Base-by-base conservation (phyloP, 2,888 invertebrate species). In the Podotricha telesiphe region DNA sequence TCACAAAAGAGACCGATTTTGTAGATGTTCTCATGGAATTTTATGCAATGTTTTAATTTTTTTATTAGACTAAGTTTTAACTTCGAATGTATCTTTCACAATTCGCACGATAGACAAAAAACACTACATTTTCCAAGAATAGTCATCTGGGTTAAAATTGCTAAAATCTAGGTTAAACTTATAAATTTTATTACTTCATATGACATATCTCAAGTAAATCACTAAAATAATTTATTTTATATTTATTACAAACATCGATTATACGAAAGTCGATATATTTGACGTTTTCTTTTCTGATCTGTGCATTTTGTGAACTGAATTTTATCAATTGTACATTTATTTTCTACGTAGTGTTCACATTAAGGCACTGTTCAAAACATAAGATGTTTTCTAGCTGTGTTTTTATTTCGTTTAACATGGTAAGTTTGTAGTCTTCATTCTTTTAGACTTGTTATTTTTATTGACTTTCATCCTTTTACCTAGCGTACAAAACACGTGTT, bases 381-480 rank as follows among this genome's bases (percentile, higher is more conserved):
- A 72, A 68, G 63, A 72, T 72, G 72, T 40, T 66, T 66, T 66
- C 59, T 51, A 42, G 48, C 37, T 55, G 45, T 68, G 70, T 50
- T 66, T 66, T 51, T 45, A 59, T 68, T 68, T 64, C 55, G 61
- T 68, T 61, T 50, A 68, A 70, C 64, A 72, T 63, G 68, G 72
- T 72, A 68, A 70, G 72, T 70, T 34, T 34, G 2, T 17, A 2
- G 59, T n/a, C 22, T 17, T 45, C 37, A 53, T 40, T 48, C 2
- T 20, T 67, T 65, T 40, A 40, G 13, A 15, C n/a, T 58, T 20
- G n/a, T 19, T 50, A 42, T 34, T 53, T 28, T 5, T 22, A 19
- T n/a, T 61, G 11, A 40, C 13, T 40, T 28, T 47, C 6, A 7
- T 15, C 0, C 1, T 48, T 1, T 47, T 11, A 5, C 8, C n/a